Conservation (phyloP, 1,140 invertebrate genomes). For the Lepidurus apus region DNA sequence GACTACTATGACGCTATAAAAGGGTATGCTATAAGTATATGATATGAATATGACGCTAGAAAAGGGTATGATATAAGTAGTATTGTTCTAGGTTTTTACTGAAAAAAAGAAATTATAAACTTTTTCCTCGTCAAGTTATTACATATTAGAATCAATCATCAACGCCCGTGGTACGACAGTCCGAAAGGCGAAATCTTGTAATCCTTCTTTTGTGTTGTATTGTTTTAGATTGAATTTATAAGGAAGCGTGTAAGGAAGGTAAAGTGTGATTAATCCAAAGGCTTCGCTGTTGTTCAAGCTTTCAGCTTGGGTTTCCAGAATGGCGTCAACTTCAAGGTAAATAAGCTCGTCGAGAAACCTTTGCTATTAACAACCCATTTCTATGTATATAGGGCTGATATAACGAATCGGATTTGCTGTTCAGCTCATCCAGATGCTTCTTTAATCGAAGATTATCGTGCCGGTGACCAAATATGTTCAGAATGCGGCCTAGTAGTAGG, state of each 20-base stretch:
- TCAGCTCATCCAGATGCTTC: slow-evolving; percentile 90
- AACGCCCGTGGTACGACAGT: too few relatives aligned
- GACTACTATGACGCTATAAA: too few relatives aligned
- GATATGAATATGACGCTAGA: too few relatives aligned
- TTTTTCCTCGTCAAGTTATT: too few relatives aligned
- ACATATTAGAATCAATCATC: too few relatives aligned
- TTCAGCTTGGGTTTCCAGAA: neutral
- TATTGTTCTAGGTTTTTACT: too few relatives aligned
- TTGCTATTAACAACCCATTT: neutral
- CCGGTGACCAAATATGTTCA: slow-evolving; percentile 97
- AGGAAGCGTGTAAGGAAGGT: neutral
- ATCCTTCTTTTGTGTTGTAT: neutral
- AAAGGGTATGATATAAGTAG: too few relatives aligned
- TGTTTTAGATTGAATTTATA: neutral
- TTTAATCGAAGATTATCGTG: slow-evolving; percentile 95
- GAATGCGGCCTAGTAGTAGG: slow-evolving; percentile 98
- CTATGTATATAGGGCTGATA: neutral
- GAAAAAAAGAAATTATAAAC: too few relatives aligned
- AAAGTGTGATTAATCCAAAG: neutral
- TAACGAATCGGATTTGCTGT: slow-evolving; percentile 59
- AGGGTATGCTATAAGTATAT: too few relatives aligned
- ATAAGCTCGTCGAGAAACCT: neutral
- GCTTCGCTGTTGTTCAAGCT: neutral
- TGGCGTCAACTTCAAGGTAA: slow-evolving; percentile 10
- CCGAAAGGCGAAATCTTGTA: neutral